A percentile compares a stretch with the other conserved stretches of the same genome.
Evolutionary conservation across 2,113 vertebrate species (phyloP).

Genomic region (Colius striatus): DNA sequence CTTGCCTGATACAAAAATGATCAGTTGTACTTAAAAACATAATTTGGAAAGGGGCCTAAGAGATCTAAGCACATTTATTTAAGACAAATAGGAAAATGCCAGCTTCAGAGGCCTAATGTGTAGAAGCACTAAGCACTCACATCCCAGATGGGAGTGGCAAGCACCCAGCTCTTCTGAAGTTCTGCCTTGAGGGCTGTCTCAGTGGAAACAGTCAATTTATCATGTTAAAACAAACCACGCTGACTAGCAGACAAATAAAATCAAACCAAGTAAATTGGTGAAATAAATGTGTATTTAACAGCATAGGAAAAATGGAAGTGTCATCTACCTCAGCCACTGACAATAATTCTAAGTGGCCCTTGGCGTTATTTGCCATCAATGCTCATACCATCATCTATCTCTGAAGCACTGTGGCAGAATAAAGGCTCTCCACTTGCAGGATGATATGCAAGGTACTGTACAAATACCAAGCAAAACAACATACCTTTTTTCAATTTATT

Average conservation of each 20-base stretch:
- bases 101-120: background rate
- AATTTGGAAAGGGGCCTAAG: background rate
- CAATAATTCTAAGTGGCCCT: background rate
- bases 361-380: background rate
- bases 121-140: background rate
- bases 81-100: background rate
- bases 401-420: background rate
- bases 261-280: background rate
- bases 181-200: background rate
- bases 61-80: background rate
- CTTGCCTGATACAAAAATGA: background rate
- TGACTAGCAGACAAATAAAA: background rate
- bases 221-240: background rate
- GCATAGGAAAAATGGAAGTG: background rate
- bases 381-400: background rate
- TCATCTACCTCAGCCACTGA: background rate
- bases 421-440: background rate
- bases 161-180: background rate
- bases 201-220: background rate
- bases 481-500: background rate
- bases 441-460: background rate
- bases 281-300: slow-evolving; percentile 1
- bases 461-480: background rate
- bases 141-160: background rate
- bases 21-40: background rate